Percentiles rank a stretch among this genome's conserved stretches.
Conservation (phyloP, 2,113 vertebrate species). For the Mastomys natalensis region DNA sequence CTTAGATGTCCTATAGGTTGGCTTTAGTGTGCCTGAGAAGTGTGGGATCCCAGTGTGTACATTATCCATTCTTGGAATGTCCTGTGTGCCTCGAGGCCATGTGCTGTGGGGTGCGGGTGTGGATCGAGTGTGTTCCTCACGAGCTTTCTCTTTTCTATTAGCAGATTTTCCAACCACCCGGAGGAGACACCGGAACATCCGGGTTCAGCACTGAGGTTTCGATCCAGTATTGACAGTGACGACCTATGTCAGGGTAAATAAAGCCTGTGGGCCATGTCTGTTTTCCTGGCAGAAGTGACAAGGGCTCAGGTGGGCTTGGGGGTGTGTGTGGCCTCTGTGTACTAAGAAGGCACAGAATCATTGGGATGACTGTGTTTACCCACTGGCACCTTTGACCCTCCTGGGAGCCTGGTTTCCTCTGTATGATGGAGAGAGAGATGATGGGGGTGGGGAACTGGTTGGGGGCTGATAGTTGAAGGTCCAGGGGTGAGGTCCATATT, state of each 20-base stretch:
- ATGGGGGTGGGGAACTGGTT: not conserved
- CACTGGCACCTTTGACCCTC: not conserved
- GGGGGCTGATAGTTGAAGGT: not conserved
- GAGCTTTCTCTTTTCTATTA: constrained; percentile 42
- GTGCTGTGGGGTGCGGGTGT: not conserved
- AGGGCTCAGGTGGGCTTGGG: not conserved
- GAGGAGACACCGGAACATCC: constrained; percentile 31
- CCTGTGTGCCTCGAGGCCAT: not conserved
- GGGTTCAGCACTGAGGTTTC: not conserved
- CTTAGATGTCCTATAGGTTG: not conserved
- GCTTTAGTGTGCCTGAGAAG: not conserved
- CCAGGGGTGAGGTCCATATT: not conserved
- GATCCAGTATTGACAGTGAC: constrained; percentile 24
- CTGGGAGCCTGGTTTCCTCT: not conserved
- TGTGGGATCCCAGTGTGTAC: not conserved
- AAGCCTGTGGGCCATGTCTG: not conserved
- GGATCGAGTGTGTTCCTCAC: not conserved
- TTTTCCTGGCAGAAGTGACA: not conserved
- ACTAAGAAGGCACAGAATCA: not conserved
- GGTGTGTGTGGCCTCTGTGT: not conserved
- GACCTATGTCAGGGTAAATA: constrained; percentile 68
- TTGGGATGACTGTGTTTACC: not conserved
- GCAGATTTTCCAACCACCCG: not conserved
- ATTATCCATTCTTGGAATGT: accelerated
- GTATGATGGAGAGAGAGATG: not conserved